These are phyloP conservation scores for Rhopalosiphum padi DNA, from an alignment of 1,140 invertebrate genomes.

Conservation along the genomic window DNA sequence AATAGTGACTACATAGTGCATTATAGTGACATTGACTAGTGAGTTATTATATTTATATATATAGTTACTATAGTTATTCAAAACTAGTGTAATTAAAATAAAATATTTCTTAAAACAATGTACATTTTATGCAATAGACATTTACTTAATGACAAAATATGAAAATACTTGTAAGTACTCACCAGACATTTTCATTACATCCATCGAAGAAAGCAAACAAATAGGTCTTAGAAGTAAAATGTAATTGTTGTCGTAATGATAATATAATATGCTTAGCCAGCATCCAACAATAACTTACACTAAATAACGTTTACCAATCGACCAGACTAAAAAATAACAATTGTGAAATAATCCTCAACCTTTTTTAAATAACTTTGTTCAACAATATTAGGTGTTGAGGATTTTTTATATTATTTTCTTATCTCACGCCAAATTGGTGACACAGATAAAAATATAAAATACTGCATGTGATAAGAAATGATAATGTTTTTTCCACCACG, in stretches of 20 bases:
- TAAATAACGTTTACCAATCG: background rate
- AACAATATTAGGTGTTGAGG: background rate
- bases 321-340: background rate
- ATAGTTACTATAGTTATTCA: background rate
- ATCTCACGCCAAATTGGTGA: background rate
- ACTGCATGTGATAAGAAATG: background rate
- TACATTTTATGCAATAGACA: background rate
- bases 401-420: background rate
- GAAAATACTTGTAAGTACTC: background rate
- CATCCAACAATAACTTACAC: background rate
- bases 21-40: too few relatives aligned
- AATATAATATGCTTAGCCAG: background rate
- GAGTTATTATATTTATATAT: background rate
- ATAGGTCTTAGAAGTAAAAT: background rate
- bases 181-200: background rate
- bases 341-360: background rate
- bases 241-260: background rate
- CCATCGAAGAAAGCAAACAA: background rate
- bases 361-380: background rate
- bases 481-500: constrained; percentile 3
- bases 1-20: too few relatives aligned
- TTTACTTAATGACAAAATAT: background rate
- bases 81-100: background rate
- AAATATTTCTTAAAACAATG: background rate
- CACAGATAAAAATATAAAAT: background rate